phyloP scores from a whole-genome alignment of 2,113 vertebrate species.

The Oreotrochilus melanogaster region DNA sequence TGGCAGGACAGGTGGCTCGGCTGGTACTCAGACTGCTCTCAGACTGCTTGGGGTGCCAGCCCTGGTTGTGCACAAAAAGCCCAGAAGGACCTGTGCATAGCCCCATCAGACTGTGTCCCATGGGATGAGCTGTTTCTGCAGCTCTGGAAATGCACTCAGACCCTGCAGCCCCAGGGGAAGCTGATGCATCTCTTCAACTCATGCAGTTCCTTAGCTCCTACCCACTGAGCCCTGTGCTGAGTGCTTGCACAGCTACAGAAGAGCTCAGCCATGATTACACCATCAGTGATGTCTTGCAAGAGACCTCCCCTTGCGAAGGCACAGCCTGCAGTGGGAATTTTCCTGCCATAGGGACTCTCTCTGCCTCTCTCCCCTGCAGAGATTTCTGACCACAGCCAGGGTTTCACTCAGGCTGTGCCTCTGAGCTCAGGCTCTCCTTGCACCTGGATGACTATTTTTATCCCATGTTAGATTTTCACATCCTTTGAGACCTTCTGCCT shows the following conservation, averaged over 20 bases:
- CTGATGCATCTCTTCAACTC: background rate
- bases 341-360: background rate
- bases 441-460: background rate
- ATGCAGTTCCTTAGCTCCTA: background rate
- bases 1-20: background rate
- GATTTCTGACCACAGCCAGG: background rate
- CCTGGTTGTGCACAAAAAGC: accelerated
- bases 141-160: background rate
- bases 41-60: background rate
- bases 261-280: background rate
- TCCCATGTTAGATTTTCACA: background rate
- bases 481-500: background rate
- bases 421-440: background rate
- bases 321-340: background rate
- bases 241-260: accelerated
- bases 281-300: background rate
- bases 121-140: background rate
- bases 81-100: accelerated
- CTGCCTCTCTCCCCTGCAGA: background rate
- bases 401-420: background rate
- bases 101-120: background rate
- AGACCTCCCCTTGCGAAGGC: background rate
- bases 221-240: background rate
- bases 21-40: background rate
- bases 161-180: background rate